Percentiles rank a stretch among this genome's conserved stretches.
Evolutionary conservation across 1,140 invertebrate species (phyloP).

Genomic region (Zaprionus africanus): DNA sequence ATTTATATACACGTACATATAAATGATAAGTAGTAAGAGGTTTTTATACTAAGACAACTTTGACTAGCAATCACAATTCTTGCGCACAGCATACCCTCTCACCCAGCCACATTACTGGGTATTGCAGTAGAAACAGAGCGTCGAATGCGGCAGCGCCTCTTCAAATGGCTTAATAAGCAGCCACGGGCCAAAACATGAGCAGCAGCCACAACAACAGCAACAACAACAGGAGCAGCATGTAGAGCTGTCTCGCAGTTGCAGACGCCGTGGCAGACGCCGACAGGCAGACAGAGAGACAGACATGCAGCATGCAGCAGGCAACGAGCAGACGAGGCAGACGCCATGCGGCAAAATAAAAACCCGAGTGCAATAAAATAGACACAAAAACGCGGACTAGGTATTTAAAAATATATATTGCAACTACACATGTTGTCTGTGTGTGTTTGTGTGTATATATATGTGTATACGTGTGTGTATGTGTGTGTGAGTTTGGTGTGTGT

Average conservation of each 20-base stretch:
- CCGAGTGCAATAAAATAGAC: constrained; percentile 49
- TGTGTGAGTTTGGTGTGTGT: not conserved
- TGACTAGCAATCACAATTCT: not conserved
- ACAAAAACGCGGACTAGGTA: constrained; percentile 51
- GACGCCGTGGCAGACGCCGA: constrained; percentile 51
- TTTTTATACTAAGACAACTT: too few relatives aligned
- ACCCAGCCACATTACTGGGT: not conserved
- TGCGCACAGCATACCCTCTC: not conserved
- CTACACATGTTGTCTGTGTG: not conserved
- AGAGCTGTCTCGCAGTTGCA: constrained; percentile 46
- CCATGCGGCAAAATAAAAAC: constrained; percentile 59
- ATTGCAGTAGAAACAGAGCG: not conserved
- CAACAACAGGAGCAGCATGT: constrained; percentile 3
- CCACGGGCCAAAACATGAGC: constrained; percentile 39
- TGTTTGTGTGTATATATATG: constrained; percentile 4
- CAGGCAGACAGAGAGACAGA: constrained; percentile 27
- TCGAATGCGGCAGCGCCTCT: constrained; percentile 43
- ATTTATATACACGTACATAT: too few relatives aligned
- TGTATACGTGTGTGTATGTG: not conserved
- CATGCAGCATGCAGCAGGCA: constrained; percentile 26
- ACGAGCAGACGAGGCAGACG: constrained; percentile 36
- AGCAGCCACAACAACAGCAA: constrained; percentile 10
- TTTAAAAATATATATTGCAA: constrained; percentile 55
- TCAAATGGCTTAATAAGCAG: constrained; percentile 60
- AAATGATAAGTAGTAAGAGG: too few relatives aligned